Conservation (phyloP, 2,113 vertebrate genomes). For the Patagioenas fasciata region DNA sequence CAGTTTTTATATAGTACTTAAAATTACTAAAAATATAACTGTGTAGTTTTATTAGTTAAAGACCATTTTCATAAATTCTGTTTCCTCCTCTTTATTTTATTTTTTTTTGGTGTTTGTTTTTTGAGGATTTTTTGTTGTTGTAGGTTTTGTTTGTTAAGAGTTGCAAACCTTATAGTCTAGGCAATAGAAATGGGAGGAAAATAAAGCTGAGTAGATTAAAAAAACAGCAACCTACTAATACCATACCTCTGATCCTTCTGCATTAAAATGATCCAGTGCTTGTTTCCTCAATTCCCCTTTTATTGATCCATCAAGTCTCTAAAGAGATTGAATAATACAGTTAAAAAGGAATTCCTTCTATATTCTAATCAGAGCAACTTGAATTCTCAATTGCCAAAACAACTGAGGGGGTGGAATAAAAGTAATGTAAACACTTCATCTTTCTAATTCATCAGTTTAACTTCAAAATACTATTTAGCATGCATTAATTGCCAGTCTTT, state of each 20-base stretch:
- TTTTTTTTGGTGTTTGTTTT: not conserved
- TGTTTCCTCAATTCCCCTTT: conserved; percentile 97
- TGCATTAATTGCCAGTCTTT: not conserved
- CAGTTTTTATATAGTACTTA: not conserved
- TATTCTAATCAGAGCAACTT: not conserved
- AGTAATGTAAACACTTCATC: not conserved
- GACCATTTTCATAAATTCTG: not conserved
- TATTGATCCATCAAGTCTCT: conserved; percentile 96
- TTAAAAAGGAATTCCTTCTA: conserved; percentile 27
- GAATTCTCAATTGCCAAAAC: not conserved
- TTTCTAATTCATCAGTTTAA: not conserved
- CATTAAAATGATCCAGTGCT: conserved; percentile 96
- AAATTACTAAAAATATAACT: not conserved
- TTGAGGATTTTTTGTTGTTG: not conserved
- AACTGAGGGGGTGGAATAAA: not conserved
- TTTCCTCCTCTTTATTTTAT: not conserved
- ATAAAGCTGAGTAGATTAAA: not conserved
- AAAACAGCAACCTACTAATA: not conserved
- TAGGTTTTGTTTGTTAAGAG: not conserved
- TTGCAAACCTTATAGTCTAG: not conserved
- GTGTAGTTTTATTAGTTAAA: conserved; percentile 8
- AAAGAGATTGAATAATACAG: conserved; percentile 46
- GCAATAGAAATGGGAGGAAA: not conserved
- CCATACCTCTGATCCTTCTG: conserved; percentile 92
- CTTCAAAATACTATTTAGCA: conserved; percentile 10